Conservation (phyloP, 2,113 vertebrate species). For the Irena cyanogastra region DNA sequence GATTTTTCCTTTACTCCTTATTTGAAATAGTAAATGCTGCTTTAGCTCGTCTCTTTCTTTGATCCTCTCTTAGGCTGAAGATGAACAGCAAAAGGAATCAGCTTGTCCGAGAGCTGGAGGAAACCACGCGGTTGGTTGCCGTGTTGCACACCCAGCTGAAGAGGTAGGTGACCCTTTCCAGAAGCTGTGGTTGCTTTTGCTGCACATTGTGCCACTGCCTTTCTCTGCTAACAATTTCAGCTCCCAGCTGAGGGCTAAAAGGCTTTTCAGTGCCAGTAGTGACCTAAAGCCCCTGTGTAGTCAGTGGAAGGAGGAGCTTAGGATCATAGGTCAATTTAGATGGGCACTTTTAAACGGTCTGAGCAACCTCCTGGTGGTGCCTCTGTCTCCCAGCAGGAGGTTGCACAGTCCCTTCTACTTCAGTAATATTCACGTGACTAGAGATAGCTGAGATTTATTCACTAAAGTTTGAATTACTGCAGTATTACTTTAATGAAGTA, state of each 20-base stretch:
- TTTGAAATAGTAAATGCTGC: background rate
- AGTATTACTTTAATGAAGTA: background rate
- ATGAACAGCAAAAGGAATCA: slow-evolving; percentile 90
- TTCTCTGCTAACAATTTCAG: background rate
- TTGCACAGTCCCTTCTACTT: background rate
- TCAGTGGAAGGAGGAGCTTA: background rate
- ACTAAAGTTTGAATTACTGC: background rate
- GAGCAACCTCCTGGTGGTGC: background rate
- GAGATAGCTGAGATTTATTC: background rate
- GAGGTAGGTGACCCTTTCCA: slow-evolving; percentile 71
- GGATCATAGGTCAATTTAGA: background rate
- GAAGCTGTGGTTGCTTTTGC: background rate
- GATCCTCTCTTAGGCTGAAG: slow-evolving; percentile 74
- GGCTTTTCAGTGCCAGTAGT: background rate
- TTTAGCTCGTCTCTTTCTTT: background rate
- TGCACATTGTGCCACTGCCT: background rate
- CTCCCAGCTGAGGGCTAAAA: background rate
- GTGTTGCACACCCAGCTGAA: slow-evolving; percentile 86
- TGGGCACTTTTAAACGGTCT: background rate
- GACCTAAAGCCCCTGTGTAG: background rate
- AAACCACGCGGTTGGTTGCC: slow-evolving; percentile 84
- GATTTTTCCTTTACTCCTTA: background rate
- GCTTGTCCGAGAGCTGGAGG: slow-evolving; percentile 90
- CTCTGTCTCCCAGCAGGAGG: background rate
- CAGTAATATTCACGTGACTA: background rate